These are phyloP conservation scores for Orthonychiurus folsomi DNA, from an alignment of 2,888 invertebrate species.

Conservation along the genomic window DNA sequence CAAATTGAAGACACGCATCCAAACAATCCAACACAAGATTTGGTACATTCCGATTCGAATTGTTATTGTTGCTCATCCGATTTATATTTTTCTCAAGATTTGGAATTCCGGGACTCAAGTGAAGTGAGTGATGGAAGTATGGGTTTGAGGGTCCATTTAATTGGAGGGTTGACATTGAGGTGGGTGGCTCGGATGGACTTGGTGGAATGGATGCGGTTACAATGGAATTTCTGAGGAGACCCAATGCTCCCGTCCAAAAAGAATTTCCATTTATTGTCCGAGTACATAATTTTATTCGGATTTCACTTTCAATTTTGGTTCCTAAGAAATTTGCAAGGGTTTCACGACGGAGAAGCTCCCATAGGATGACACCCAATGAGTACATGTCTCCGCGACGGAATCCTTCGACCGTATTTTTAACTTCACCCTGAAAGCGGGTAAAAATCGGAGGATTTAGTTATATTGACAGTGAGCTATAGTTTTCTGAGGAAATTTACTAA, in stretches of 20 bases:
- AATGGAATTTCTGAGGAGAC: background rate
- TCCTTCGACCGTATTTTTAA: constrained; percentile 46
- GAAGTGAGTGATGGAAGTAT: background rate
- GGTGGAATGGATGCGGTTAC: background rate
- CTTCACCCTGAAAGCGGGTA: constrained; percentile 16
- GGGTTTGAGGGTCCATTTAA: background rate
- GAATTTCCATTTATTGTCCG: background rate
- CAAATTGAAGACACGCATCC: constrained; percentile 64
- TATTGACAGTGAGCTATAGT: too few relatives aligned
- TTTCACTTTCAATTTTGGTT: constrained; percentile 31
- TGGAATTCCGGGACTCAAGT: background rate
- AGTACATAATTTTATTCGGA: constrained; percentile 24
- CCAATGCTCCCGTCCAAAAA: constrained; percentile 8
- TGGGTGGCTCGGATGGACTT: background rate
- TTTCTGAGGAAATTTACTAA: too few relatives aligned
- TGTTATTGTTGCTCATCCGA: background rate
- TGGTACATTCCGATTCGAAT: background rate
- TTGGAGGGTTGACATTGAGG: background rate
- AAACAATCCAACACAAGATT: constrained; percentile 30
- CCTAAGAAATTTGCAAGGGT: constrained; percentile 33
- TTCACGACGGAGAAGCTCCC: constrained; percentile 67
- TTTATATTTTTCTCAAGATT: background rate
- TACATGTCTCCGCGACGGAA: constrained; percentile 76
- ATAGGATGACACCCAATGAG: constrained; percentile 73
- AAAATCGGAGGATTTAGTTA: too few relatives aligned